These are phyloP conservation scores for Andrena fulva DNA, from an alignment of 2,888 invertebrate species.

Conservation along the genomic window DNA sequence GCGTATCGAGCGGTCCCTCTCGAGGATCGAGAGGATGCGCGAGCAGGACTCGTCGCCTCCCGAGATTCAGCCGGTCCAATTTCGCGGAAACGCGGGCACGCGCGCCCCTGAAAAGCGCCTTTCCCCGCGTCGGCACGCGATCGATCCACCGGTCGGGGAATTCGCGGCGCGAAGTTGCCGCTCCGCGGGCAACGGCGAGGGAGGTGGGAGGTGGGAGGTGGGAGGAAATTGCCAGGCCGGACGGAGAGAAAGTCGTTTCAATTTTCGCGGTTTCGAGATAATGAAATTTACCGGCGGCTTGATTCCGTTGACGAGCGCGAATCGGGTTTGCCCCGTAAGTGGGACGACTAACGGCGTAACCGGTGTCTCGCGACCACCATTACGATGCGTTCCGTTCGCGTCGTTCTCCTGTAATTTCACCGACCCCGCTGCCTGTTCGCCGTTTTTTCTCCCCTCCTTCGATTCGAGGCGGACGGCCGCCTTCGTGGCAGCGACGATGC, in stretches of 20 bases:
- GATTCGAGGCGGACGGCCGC: background rate
- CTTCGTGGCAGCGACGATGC: background rate
- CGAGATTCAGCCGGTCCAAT: constrained; percentile 34
- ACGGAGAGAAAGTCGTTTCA: constrained; percentile 52
- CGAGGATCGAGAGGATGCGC: no score
- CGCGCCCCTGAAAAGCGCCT: constrained; percentile 26
- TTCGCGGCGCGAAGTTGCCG: constrained; percentile 3
- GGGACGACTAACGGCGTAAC: constrained; percentile 53
- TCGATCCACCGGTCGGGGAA: constrained; percentile 26
- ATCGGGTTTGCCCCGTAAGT: constrained; percentile 49
- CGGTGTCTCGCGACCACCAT: constrained; percentile 27
- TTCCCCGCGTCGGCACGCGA: background rate
- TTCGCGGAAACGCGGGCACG: constrained; percentile 30
- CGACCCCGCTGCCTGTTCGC: constrained; percentile 21
- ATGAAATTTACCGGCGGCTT: constrained; percentile 52
- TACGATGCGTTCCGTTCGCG: constrained; percentile 30
- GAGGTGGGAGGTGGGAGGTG: background rate
- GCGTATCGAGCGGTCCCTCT: constrained; percentile 28
- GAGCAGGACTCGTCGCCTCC: background rate
- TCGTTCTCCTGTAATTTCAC: constrained; percentile 31
- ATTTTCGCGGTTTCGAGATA: constrained; percentile 52
- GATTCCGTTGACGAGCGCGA: constrained; percentile 47
- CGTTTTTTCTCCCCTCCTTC: background rate
- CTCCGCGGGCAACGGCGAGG: background rate
- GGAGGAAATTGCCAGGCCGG: constrained; percentile 18